Conservation (phyloP, 1,140 invertebrate species). For the Whitmania pigra region DNA sequence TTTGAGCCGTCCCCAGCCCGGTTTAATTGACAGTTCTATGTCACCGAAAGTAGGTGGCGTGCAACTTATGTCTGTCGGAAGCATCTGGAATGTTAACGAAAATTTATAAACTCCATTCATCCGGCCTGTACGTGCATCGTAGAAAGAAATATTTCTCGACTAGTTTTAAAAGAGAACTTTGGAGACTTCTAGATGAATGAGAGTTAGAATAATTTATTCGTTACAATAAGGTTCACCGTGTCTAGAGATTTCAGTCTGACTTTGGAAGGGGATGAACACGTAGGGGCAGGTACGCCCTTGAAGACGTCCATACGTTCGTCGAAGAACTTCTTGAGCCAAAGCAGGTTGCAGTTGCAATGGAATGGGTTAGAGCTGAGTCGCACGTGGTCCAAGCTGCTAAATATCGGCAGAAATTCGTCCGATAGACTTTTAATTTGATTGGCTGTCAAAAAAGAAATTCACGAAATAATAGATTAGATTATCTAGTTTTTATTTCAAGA, state of each 20-base stretch:
- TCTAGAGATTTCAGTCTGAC: constrained; percentile 32
- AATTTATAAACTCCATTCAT: constrained; percentile 1
- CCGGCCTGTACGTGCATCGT: background rate
- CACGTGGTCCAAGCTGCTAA: constrained; percentile 34
- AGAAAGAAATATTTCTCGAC: background rate
- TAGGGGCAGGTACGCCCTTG: constrained; percentile 30
- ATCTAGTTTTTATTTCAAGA: background rate
- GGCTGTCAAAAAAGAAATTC: constrained; percentile 15
- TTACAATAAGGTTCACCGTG: constrained; percentile 22
- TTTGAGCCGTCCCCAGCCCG: constrained; percentile 32
- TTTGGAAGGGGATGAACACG: constrained; percentile 32
- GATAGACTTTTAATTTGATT: constrained; percentile 36
- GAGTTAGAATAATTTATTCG: background rate
- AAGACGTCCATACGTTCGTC: constrained; percentile 29
- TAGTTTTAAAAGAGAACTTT: background rate
- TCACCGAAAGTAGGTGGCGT: constrained; percentile 39
- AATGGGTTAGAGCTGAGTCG: constrained; percentile 37
- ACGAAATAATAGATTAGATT: background rate
- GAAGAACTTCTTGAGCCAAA: constrained; percentile 37
- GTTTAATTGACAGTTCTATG: constrained; percentile 38
- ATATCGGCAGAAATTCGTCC: constrained; percentile 32
- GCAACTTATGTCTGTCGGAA: constrained; percentile 35
- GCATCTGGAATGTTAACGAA: constrained; percentile 23
- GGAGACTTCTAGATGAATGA: background rate
- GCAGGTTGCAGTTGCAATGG: constrained; percentile 39